Evolutionary conservation across 2,888 invertebrate species (phyloP), one percentile per base, ranked within the genome.

Genomic region (Itoplectis maculator): DNA sequence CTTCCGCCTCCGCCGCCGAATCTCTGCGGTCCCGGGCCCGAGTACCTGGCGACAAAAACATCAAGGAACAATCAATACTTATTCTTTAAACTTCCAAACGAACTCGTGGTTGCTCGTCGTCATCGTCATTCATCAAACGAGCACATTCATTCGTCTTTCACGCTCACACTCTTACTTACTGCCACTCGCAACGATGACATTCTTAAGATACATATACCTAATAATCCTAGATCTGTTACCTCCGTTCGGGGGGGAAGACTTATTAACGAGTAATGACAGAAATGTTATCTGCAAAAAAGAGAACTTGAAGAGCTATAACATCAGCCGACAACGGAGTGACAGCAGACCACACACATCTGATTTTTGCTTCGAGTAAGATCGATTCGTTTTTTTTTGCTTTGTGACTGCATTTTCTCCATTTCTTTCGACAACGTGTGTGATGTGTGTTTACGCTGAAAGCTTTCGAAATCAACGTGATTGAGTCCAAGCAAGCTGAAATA

Each of bases 31-130:
- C 68, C 59, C n/a, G 90, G 88, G 54, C 90, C 91, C 13, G 92
- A 84, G 86, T 92, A 92, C 81, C 92, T 92, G 90, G 85, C 84
- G 89, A 77, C 81, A 85, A 54, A 86, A 83, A 80, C 45, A 47
- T 56, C 15, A 56, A 56, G 80, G 70, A 72, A 82, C 66, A 86
- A 77, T 79, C 66, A 37, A 74, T 51, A 70, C 68, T 47, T 42
- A 6, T 83, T 80, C 80, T 51, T 63, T 47, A 61, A 40, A 51
- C 20, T 20, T 42, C n/a, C 42, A 65, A 54, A 75, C 51, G 29
- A 51, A 35, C 49, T 40, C 78, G 63, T 69, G 54, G 40, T 68
- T 63, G 61, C 56, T 47, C 69, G 47, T 77, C 61, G 9, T 66
- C 63, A 61, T 78, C 18, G 47, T 29, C 51, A 63, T 51, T 37